phyloP scores from a whole-genome alignment of 2,888 invertebrate genomes.

The Chymomyza caudatula region DNA sequence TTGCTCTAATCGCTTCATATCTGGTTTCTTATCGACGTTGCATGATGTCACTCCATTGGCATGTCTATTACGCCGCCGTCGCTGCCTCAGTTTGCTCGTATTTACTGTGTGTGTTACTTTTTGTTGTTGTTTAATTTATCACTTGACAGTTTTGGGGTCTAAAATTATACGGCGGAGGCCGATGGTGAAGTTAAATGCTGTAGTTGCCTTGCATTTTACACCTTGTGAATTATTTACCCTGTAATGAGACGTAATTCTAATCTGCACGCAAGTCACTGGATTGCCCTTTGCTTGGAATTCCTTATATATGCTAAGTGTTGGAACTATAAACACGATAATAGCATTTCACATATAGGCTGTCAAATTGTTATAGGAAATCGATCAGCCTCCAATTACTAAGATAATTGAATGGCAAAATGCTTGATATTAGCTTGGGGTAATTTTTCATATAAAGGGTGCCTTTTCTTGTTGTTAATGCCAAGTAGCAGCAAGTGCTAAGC shows the following conservation, averaged over 20 bases:
- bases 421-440: background rate
- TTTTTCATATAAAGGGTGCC: background rate
- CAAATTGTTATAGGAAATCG: background rate
- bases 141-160: slow-evolving; percentile 12
- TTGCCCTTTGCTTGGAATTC: background rate
- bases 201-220: background rate
- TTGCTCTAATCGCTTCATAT: slow-evolving; percentile 44
- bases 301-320: background rate
- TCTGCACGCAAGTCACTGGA: background rate
- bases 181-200: no score
- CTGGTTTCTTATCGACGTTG: slow-evolving; percentile 59
- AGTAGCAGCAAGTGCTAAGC: background rate
- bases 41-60: slow-evolving; percentile 56
- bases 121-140: slow-evolving; percentile 44
- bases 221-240: background rate
- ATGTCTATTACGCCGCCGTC: slow-evolving; percentile 14
- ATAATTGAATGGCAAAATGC: background rate
- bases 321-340: background rate
- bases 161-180: background rate
- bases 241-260: background rate
- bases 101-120: no score
- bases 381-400: background rate
- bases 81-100: no score
- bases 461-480: background rate
- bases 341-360: background rate